Conservation (phyloP, 2,888 invertebrate species). For the Lottia scabra region DNA sequence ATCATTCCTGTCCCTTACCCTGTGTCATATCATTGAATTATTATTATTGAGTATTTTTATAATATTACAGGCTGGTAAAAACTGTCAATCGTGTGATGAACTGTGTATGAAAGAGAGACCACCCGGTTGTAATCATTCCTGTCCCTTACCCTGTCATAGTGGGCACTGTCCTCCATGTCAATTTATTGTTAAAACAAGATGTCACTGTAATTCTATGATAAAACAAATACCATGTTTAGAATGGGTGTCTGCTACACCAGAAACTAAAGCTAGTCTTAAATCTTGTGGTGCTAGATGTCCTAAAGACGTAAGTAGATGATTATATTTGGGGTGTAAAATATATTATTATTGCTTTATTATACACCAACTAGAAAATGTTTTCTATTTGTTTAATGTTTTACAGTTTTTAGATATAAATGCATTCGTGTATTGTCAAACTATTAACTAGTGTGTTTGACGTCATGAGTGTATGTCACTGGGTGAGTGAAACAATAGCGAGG, state of each 20-base stretch:
- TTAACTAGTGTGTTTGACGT: no score
- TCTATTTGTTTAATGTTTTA: no score
- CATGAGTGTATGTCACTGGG: no score
- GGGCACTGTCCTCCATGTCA: slow-evolving; percentile 81
- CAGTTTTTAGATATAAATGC: no score
- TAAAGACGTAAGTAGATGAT: slow-evolving; percentile 76
- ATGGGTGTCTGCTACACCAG: slow-evolving; percentile 72
- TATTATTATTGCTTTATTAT: no score
- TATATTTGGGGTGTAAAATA: no score
- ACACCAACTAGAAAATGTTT: no score
- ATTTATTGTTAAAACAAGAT: slow-evolving; percentile 72
- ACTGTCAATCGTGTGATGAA: slow-evolving; percentile 66
- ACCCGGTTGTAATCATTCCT: slow-evolving; percentile 80
- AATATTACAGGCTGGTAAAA: slow-evolving; percentile 59
- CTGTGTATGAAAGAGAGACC: slow-evolving; percentile 71
- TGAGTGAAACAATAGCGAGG: no score
- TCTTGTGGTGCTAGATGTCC: slow-evolving; percentile 89
- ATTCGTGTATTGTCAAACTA: no score
- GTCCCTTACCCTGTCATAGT: slow-evolving; percentile 75
- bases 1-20: no score
- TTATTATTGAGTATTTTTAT: no score
- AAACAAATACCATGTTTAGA: slow-evolving; percentile 81
- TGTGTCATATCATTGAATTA: no score
- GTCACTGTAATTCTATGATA: slow-evolving; percentile 86
- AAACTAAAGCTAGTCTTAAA: slow-evolving; percentile 69